These are phyloP conservation scores for Trichoplusia ni DNA, from an alignment of 1,140 invertebrate genomes.

Conservation along the genomic window DNA sequence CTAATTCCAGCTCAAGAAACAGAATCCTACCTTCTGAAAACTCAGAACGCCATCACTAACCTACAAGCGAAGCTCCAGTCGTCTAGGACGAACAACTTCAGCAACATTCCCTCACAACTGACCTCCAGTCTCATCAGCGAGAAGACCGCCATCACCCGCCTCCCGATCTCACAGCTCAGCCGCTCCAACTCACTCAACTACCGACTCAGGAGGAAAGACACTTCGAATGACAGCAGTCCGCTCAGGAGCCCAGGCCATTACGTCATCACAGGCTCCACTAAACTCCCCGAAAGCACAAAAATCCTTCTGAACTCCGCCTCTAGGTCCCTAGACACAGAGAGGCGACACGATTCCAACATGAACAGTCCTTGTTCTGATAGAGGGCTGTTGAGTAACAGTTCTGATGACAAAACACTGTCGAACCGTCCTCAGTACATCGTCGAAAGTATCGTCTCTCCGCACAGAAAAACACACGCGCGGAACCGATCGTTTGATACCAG, in stretches of 20 bases:
- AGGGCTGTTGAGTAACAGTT: slow-evolving; percentile 67
- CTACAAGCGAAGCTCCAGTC: slow-evolving; percentile 82
- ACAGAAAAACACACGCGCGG: slow-evolving; percentile 62
- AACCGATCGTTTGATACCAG: slow-evolving; percentile 61
- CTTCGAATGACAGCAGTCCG: slow-evolving; percentile 68
- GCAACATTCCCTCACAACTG: slow-evolving; percentile 62
- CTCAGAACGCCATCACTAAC: slow-evolving; percentile 85
- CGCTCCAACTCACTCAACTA: slow-evolving; percentile 79
- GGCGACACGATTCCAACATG: slow-evolving; percentile 67
- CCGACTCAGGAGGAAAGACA: slow-evolving; percentile 67
- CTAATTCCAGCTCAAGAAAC: slow-evolving; percentile 82
- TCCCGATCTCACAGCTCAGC: slow-evolving; percentile 75
- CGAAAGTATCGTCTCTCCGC: slow-evolving; percentile 58
- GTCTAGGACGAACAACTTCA: slow-evolving; percentile 59
- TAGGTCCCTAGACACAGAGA: slow-evolving; percentile 71
- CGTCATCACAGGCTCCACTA: slow-evolving; percentile 73
- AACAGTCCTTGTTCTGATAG: slow-evolving; percentile 68
- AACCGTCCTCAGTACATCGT: slow-evolving; percentile 60
- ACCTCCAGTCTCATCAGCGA: slow-evolving; percentile 75
- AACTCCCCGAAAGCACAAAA: slow-evolving; percentile 62
- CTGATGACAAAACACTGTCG: slow-evolving; percentile 71
- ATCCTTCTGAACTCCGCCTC: slow-evolving; percentile 66
- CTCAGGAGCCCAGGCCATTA: slow-evolving; percentile 77
- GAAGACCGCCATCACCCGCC: slow-evolving; percentile 69
- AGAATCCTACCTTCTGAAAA: slow-evolving; percentile 85